A percentile compares a stretch with the other conserved stretches of the same genome.
These are phyloP conservation scores for Rhagium mordax DNA, from an alignment of 2,888 invertebrate species.

Conservation along the genomic window DNA sequence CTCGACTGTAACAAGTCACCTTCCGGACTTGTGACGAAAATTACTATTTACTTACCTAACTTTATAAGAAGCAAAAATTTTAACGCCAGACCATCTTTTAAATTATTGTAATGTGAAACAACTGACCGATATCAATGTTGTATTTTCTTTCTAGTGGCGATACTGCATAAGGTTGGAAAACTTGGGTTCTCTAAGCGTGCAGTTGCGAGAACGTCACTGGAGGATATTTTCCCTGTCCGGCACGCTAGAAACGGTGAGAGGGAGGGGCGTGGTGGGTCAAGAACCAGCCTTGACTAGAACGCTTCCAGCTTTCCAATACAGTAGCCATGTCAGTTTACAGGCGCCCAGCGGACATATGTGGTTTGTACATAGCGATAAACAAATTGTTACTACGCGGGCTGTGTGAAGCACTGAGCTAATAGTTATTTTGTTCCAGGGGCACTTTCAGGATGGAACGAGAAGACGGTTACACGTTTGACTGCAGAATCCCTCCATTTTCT, in stretches of 20 bases:
- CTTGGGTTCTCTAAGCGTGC: conserved; percentile 89
- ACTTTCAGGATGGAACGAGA: conserved; percentile 98
- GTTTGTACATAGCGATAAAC: conserved; percentile 71
- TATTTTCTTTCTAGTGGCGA: conserved; percentile 86
- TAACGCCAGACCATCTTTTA: no score
- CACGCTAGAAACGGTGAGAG: conserved; percentile 94
- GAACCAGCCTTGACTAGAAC: conserved; percentile 92
- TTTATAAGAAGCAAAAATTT: no score
- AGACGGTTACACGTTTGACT: conserved; percentile 97
- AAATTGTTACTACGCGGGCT: no score
- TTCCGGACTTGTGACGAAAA: no score
- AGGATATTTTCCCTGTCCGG: conserved; percentile 95
- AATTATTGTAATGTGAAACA: no score
- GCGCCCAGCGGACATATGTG: conserved; percentile 99
- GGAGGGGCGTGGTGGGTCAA: conserved; percentile 97
- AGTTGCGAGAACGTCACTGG: conserved; percentile 97
- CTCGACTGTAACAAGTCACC: no score
- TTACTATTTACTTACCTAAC: no score
- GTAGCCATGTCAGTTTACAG: conserved; percentile 96
- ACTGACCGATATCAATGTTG: neutral
- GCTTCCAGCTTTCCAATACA: conserved; percentile 97
- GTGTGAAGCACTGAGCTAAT: no score
- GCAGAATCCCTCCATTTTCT: conserved; percentile 97
- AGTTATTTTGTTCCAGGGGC: conserved; percentile 79
- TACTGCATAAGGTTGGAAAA: conserved; percentile 98